phyloP scores from a whole-genome alignment of 2,113 vertebrate genomes.

The Miniopterus natalensis region DNA sequence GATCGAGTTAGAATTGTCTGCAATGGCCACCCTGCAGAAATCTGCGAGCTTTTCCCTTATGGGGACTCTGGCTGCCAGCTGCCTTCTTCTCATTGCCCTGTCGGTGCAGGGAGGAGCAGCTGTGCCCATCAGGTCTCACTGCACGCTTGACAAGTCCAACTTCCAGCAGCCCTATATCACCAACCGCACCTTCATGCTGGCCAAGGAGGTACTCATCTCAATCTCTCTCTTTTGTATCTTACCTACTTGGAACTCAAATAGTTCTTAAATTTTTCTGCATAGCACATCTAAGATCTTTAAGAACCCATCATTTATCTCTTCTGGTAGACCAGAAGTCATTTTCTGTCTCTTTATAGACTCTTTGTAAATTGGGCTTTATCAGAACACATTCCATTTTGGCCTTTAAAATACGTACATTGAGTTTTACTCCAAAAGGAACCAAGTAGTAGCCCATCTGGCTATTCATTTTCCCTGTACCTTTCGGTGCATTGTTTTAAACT shows the following conservation, averaged over 20 bases:
- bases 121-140: constrained; percentile 24
- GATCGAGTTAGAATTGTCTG: background rate
- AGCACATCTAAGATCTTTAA: background rate
- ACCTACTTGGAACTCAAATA: background rate
- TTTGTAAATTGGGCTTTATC: background rate
- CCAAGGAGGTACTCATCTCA: constrained; percentile 82
- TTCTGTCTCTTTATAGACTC: background rate
- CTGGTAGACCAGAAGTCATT: background rate
- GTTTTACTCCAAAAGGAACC: background rate
- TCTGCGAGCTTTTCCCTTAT: constrained; percentile 53
- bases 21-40: constrained; percentile 81
- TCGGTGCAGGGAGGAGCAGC: constrained; percentile 50
- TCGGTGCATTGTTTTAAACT: background rate
- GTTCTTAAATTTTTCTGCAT: background rate
- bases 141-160: constrained; percentile 76
- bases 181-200: constrained; percentile 86
- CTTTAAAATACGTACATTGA: background rate
- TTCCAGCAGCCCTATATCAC: constrained; percentile 82
- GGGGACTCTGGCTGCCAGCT: constrained; percentile 76
- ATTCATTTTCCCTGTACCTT: background rate
- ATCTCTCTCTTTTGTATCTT: background rate
- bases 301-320: background rate
- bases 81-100: constrained; percentile 79
- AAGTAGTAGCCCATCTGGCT: background rate
- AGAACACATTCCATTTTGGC: background rate